A percentile compares a stretch with the other conserved stretches of the same genome.
phyloP scores from a whole-genome alignment of 2,888 invertebrate genomes.

The Diogma glabrata region DNA sequence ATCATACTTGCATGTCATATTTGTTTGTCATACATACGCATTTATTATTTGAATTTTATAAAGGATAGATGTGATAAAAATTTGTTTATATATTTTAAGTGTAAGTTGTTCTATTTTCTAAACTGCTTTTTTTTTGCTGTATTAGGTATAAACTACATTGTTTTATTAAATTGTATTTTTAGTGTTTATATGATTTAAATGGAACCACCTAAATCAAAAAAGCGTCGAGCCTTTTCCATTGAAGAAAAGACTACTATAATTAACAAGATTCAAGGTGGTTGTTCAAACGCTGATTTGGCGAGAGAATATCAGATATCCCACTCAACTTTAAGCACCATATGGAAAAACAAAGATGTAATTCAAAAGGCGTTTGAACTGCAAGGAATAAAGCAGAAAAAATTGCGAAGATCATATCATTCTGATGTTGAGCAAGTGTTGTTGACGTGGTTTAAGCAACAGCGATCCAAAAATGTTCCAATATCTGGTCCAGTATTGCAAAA shows the following conservation, averaged over 20 bases:
- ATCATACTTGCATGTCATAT: no score
- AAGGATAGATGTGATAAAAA: no score
- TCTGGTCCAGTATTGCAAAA: neutral
- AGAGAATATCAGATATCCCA: neutral
- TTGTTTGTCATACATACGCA: no score
- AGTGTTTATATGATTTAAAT: no score
- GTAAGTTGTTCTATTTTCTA: no score
- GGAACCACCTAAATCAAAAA: neutral
- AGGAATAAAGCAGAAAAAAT: neutral
- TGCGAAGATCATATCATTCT: neutral
- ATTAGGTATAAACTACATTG: no score
- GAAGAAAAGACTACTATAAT: neutral
- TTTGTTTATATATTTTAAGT: no score
- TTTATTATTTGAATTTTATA: no score
- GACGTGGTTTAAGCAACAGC: neutral
- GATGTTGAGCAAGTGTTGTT: neutral
- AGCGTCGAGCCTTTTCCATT: neutral
- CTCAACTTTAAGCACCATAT: neutral
- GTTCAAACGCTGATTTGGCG: neutral
- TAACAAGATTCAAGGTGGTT: neutral
- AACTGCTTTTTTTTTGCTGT: no score
- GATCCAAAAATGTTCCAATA: neutral
- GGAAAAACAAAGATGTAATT: neutral
- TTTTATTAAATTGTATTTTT: no score
- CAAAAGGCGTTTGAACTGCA: neutral